These are phyloP conservation scores for Galago senegalensis DNA, from an alignment of 2,797 vertebrate species.

Conservation along the genomic window DNA sequence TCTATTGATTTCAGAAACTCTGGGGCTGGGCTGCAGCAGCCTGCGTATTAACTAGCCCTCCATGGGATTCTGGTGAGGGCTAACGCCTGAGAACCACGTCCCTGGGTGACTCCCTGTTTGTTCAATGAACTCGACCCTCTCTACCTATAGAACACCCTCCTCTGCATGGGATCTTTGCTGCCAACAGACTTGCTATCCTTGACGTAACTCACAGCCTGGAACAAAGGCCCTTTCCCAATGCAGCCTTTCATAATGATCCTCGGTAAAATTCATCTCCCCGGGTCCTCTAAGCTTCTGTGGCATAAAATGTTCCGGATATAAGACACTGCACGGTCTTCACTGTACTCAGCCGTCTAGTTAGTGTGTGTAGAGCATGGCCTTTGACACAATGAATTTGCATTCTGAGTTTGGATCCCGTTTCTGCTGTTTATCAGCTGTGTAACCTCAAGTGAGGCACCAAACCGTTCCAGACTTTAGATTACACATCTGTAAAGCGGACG, in stretches of 20 bases:
- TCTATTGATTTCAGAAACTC: neutral
- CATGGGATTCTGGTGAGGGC: neutral
- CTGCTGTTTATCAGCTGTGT: neutral
- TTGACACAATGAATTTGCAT: neutral
- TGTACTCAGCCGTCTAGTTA: neutral
- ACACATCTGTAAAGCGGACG: neutral
- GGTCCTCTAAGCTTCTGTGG: neutral
- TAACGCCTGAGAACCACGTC: neutral
- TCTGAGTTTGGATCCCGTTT: neutral
- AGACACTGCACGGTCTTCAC: neutral
- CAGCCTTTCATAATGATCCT: neutral
- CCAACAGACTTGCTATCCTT: neutral
- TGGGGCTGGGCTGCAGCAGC: neutral
- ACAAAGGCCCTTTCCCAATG: neutral
- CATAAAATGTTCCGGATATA: neutral
- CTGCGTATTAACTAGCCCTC: neutral
- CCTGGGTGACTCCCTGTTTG: neutral
- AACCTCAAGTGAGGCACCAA: neutral
- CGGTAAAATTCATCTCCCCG: neutral
- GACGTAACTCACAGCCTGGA: neutral
- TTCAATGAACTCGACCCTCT: neutral
- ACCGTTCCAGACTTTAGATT: neutral
- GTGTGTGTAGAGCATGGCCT: neutral
- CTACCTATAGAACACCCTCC: neutral
- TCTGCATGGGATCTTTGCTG: neutral